phyloP scores from a whole-genome alignment of 1,140 invertebrate species.

The Onthophagus taurus region DNA sequence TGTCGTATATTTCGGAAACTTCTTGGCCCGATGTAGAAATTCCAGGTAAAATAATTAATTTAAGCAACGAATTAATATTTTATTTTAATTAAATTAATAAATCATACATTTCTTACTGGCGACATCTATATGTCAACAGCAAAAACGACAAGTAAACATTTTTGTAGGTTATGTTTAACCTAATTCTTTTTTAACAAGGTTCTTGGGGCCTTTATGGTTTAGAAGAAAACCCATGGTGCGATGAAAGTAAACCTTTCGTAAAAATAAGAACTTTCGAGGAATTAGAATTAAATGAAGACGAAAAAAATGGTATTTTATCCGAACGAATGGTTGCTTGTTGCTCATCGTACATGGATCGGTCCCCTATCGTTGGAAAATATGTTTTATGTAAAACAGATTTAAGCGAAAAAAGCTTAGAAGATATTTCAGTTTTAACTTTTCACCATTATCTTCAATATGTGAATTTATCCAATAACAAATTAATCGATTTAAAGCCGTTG shows the following conservation, averaged over 20 bases:
- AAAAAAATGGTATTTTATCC: slow-evolving; percentile 17
- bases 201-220: slow-evolving; percentile 9
- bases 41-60: background rate
- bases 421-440: slow-evolving; percentile 20
- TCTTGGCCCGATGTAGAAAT: slow-evolving; percentile 6
- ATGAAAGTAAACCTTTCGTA: slow-evolving; percentile 6
- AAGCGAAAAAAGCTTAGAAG: slow-evolving; percentile 18
- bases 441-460: slow-evolving; percentile 28
- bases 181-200: background rate
- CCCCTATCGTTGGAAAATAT: slow-evolving; percentile 18
- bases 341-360: slow-evolving; percentile 22
- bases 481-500: slow-evolving; percentile 19
- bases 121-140: background rate
- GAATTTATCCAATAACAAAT: slow-evolving; percentile 25
- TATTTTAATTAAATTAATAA: background rate
- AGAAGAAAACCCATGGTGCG: slow-evolving; percentile 11
- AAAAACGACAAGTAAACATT: background rate
- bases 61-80: background rate
- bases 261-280: slow-evolving; percentile 5
- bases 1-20: background rate
- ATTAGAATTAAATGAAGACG: slow-evolving; percentile 4
- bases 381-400: slow-evolving; percentile 23
- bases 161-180: background rate
- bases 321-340: slow-evolving; percentile 19
- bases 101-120: background rate